Conservation (phyloP, 2,113 vertebrate species). For the Macrotis lagotis region DNA sequence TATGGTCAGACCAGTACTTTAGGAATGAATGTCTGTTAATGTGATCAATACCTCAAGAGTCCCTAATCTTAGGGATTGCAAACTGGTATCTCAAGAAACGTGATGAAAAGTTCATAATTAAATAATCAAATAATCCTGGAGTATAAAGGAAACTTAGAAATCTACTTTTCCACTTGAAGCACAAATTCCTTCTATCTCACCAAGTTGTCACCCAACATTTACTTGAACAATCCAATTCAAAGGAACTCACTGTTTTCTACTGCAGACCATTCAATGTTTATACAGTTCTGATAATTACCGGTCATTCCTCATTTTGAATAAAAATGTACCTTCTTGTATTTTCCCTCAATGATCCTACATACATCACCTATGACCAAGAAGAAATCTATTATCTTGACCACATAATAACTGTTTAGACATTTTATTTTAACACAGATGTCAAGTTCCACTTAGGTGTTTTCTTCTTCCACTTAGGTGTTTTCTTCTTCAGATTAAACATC, state of each 20-base stretch:
- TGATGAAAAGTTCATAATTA: neutral
- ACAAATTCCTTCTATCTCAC: neutral
- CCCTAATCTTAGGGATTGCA: neutral
- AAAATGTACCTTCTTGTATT: neutral
- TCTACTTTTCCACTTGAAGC: neutral
- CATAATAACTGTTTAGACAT: neutral
- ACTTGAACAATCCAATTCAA: neutral
- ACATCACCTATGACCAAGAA: neutral
- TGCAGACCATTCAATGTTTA: neutral
- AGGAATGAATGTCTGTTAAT: neutral
- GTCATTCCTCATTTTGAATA: neutral
- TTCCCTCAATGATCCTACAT: neutral
- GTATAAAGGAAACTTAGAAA: neutral
- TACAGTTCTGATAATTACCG: neutral
- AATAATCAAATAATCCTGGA: neutral
- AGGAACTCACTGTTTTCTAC: neutral
- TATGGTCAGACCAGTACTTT: neutral
- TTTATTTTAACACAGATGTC: neutral
- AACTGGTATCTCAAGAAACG: neutral
- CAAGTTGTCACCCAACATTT: neutral
- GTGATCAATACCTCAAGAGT: neutral
- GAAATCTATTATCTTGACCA: neutral
- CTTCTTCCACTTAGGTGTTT: neutral
- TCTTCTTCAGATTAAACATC: neutral
- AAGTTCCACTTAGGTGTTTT: neutral